Conservation (phyloP, 2,797 vertebrate species). For the Phyllotis vaccarum region DNA sequence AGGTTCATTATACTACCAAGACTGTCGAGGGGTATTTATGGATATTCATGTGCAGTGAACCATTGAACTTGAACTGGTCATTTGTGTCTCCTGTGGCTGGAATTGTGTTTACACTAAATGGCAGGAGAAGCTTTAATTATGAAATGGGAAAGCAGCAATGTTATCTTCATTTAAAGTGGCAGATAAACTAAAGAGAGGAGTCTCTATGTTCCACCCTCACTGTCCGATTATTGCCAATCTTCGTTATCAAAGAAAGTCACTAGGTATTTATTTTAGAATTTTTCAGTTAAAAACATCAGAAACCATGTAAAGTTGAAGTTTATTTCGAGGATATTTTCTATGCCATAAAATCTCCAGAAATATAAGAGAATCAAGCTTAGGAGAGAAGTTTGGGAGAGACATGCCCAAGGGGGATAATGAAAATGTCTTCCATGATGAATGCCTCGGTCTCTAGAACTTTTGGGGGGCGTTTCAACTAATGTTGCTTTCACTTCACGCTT, state of each 20-base stretch:
- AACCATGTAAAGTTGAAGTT: too few species aligned
- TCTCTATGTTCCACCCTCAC: neutral
- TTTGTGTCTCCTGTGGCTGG: constrained; percentile 84
- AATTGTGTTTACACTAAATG: constrained; percentile 86
- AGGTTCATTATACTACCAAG: constrained; percentile 87
- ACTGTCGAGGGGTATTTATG: constrained; percentile 87
- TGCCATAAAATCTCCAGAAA: neutral
- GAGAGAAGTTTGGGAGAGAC: neutral
- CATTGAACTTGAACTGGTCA: constrained; percentile 89
- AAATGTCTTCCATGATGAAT: neutral
- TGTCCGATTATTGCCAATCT: neutral
- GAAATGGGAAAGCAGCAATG: constrained; percentile 58
- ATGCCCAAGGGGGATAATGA: neutral
- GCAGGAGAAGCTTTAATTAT: constrained; percentile 86
- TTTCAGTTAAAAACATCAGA: neutral
- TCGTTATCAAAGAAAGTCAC: constrained; percentile 2
- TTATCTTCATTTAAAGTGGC: constrained; percentile 40
- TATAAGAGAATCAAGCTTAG: neutral
- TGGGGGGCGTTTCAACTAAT: neutral
- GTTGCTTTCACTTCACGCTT: neutral
- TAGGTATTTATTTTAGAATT: neutral
- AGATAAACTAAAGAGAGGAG: constrained; percentile 9
- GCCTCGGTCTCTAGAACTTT: neutral
- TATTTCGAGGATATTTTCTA: neutral
- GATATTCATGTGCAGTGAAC: constrained; percentile 89